Evolutionary conservation across 2,797 vertebrate genomes (phyloP), one percentile per base, ranked within the genome.

Genomic region (Hypotaenidia philippensis): DNA sequence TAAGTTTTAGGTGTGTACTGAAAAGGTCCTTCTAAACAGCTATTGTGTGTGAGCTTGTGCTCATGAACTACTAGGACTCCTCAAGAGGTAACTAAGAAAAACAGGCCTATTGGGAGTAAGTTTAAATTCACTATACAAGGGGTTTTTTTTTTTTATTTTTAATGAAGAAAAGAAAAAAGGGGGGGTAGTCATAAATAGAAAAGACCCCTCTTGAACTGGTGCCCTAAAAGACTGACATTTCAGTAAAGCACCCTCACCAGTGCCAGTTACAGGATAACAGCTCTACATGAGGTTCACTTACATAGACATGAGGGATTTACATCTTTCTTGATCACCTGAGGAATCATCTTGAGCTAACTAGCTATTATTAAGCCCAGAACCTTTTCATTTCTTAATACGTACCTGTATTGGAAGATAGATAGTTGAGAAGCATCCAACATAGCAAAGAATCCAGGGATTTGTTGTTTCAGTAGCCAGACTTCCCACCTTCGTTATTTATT

Each of bases 401-500:
- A 47, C 66, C 47, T 66, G 4, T 40, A 45, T 5, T 47, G 49
- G 49, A 87, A 85, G 38, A 34, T 13, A 3, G 17, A 23, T 16
- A 52, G 44, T 66, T 85, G 29, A 63, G 68, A 79, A 83, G 26
- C 18, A 77, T 41, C 41, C 26, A 65, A 10, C 0, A 1, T n/a
- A 45, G 9, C 53, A 59, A 36, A 29, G 23, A 69, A 80, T 34
- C 19, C 68, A 85, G 29, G 32, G 11, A 56, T 86, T 56, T 70
- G 13, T 72, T 59, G 36, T 75, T 93, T 88, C 60, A 64, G 9
- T 19, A 68, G 29, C 14, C 32, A 81, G 18, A 50, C 85, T 81
- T 88, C 44, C 38, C 15, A 8, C 19, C 19, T 90, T 72, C 26
- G 14, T 53, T 95, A 56, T 64, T 88, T 88, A 63, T 88, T 93